Evolutionary conservation across 2,797 vertebrate genomes (phyloP).

Genomic region (Peromyscus attwateri): DNA sequence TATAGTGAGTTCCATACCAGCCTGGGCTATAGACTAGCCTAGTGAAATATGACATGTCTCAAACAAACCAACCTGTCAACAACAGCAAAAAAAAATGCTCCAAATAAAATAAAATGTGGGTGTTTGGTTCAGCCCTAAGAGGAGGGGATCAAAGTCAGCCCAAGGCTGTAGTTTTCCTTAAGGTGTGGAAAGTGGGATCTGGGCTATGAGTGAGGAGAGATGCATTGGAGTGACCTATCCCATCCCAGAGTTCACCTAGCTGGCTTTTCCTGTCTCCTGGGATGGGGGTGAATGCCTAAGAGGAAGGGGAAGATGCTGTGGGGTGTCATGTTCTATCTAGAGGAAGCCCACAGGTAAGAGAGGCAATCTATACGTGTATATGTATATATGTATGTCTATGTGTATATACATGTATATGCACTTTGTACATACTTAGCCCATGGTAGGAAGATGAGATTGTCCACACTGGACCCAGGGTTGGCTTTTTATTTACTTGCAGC

Average conservation of each 20-base stretch:
- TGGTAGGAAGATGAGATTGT: background rate
- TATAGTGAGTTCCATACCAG: background rate
- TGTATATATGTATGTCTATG: background rate
- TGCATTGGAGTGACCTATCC: fast-evolving
- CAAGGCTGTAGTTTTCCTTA: background rate
- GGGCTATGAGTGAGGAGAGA: background rate
- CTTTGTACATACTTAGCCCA: background rate
- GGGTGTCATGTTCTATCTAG: background rate
- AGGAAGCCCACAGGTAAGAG: fast-evolving
- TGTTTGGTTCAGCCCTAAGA: background rate
- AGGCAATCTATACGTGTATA: background rate
- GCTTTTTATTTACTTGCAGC: background rate
- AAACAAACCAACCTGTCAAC: background rate
- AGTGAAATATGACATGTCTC: background rate
- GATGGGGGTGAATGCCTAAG: background rate
- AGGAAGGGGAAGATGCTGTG: background rate
- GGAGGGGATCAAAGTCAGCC: background rate
- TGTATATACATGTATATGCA: background rate
- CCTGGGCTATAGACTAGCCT: background rate
- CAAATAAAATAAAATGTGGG: background rate
- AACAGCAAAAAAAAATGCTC: background rate
- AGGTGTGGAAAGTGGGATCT: background rate
- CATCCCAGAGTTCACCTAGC: background rate
- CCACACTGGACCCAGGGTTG: background rate
- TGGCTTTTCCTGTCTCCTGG: background rate